Percentiles rank a stretch among this genome's conserved stretches.
phyloP scores from a whole-genome alignment of 2,797 vertebrate species.

The Dryobates pubescens region DNA sequence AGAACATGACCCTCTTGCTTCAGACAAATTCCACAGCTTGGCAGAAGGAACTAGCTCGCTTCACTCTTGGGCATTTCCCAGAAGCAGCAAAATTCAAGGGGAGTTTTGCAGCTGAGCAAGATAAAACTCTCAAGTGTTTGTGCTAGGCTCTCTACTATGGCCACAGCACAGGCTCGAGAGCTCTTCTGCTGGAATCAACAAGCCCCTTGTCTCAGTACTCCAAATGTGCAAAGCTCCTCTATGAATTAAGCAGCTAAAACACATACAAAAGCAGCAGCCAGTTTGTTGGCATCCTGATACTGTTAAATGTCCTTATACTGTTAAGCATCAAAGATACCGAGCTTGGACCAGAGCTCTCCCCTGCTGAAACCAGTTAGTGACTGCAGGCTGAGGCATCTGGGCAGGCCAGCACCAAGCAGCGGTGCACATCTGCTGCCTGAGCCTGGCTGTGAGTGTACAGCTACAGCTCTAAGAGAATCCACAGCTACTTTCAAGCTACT shows the following conservation, averaged over 20 bases:
- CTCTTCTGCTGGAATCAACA: conserved; percentile 18
- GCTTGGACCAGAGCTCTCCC: background rate
- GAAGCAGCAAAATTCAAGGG: background rate
- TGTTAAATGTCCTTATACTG: background rate
- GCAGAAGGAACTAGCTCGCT: background rate
- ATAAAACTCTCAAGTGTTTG: background rate
- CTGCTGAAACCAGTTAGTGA: background rate
- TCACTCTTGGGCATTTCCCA: background rate
- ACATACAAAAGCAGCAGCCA: background rate
- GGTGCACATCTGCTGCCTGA: background rate
- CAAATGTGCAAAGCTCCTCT: background rate
- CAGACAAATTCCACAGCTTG: background rate
- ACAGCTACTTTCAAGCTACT: background rate
- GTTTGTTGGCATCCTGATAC: background rate
- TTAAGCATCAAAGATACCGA: background rate
- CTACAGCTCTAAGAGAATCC: background rate
- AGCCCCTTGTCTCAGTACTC: background rate
- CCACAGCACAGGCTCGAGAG: background rate
- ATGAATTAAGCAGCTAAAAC: background rate
- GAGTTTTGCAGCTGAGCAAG: conserved; percentile 4
- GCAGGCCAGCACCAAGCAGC: background rate
- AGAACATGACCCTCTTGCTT: background rate
- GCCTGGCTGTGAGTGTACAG: background rate
- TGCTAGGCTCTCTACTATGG: background rate
- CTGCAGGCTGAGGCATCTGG: background rate